Base-by-base conservation (phyloP, 2,797 vertebrate genomes). In the Gastrophryne carolinensis region DNA sequence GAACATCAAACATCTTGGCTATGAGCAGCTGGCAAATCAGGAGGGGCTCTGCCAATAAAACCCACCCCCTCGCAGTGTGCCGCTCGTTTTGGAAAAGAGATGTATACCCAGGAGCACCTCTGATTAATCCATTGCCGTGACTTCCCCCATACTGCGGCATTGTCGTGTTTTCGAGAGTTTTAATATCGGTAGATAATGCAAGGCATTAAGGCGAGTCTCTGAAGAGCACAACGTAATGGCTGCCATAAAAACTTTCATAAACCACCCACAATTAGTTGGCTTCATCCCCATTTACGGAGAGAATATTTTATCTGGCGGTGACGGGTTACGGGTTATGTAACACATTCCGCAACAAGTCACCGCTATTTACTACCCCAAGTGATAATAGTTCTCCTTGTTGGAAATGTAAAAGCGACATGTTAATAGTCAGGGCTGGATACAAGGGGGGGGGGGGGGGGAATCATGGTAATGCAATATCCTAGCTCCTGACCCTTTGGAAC, bases 161-260 rank as follows among this genome's bases (percentile, higher is more conserved):
- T 63, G 0, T 0, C 81, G 82, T 83, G 82, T 80, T 80, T 83
- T 79, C 30, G 73, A 79, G 64, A 79, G 76, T 79, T 79, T 85
- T 80, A 78, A 78, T 71, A 77, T 65, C 67, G 57, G 73, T 73
- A 80, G 74, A 81, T 84, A 80, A 82, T 79, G 76, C 61, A 84
- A 83, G 52, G 79, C 84, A 85, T 87, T 87, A 86, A 84, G 83
- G 76, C 11, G 79, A 83, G 81, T 84, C 86, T 86, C 86, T 58
- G 35, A 84, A 86, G 84, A 80, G 79, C 85, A 81, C 64, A 32
- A 79, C 81, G 81, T 83, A 84, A 84, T 84, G 78, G 72, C 78
- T 82, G 79, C 83, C 79, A 83, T 87, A 87, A 88, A 87, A 88
- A 85, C 80, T 87, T 87, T 87, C 86, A 89, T 87, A 87, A 87